These are phyloP conservation scores for Dicrostonyx torquatus DNA, from an alignment of 2,797 vertebrate genomes.

Conservation along the genomic window DNA sequence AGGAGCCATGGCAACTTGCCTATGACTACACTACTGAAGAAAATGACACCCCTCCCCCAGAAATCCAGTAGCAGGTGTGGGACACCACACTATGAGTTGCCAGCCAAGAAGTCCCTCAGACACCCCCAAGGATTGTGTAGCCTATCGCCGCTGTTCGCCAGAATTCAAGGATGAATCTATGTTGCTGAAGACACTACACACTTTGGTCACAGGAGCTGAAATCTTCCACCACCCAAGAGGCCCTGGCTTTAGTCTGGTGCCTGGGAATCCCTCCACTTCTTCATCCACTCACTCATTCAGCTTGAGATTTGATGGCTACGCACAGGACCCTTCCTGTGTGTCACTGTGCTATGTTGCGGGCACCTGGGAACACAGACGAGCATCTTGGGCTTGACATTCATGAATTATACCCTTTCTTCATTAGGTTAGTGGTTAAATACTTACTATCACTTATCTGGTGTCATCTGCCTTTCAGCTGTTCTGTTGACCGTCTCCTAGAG, in stretches of 20 bases:
- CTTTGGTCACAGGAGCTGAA: neutral
- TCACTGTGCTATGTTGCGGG: neutral
- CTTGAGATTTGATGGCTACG: neutral
- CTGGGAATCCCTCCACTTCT: neutral
- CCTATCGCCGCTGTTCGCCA: neutral
- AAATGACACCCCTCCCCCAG: neutral
- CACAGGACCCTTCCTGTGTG: fast-evolving
- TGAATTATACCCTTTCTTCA: neutral
- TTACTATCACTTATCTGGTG: fast-evolving
- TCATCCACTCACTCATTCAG: neutral
- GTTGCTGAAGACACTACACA: too few species aligned
- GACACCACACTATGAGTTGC: too few species aligned
- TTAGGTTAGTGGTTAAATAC: neutral
- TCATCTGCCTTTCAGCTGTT: neutral
- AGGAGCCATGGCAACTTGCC: neutral
- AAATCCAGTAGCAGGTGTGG: neutral
- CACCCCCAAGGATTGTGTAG: too few species aligned
- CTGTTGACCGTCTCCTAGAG: neutral
- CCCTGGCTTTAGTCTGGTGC: neutral
- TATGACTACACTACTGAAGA: neutral
- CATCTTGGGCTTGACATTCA: neutral
- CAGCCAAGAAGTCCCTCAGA: too few species aligned
- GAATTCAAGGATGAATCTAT: neutral
- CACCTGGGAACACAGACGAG: neutral
- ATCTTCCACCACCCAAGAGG: neutral